Base-by-base conservation (phyloP, 2,888 invertebrate species). In the Agrochola lota region DNA sequence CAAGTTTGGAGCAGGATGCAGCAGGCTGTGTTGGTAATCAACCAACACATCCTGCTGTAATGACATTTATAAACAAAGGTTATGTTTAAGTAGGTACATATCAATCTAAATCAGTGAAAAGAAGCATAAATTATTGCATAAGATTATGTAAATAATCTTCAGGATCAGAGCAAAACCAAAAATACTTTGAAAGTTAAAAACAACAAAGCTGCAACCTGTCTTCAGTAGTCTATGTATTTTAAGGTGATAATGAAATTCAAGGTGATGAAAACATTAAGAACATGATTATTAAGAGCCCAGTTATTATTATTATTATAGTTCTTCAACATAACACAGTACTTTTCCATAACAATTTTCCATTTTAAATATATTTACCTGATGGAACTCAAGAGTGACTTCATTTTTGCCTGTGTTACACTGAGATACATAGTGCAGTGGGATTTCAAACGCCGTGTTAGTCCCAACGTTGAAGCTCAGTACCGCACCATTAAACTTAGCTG, bases 301-400 rank as follows among this genome's bases (percentile, higher is more conserved):
- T n/a, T n/a, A n/a, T 26, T 60, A 60, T 68, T 15, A 23, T 11
- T 15, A 23, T 26, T 23, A 17, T 23, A 49, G 9, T 15, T 35
- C 11, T 20, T 20, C 55, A 23, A 8, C 2, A n/a, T 43, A 43
- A 52, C 12, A 49, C 23, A 62, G 17, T 23, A 55, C 2, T 46
- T 71, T 43, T 46, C 49, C 6, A 72, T n/a, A 5, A 35, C 46
- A 9, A 20, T 20, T 35, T 40, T 43, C 7, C 1, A 77, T 9
- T 46, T 0, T 26, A 49, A 40, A 26, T 17, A 75, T 75, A 43
- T 30, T 90, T 95, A 98, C 98, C 97, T 98, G 99, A 97, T 99
- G 99, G 93, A 99, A 99, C 93, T 99, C 99, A 77, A 99, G 96
- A 0, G 99, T 99, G 8, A 99, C 99, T 97, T 99, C 99, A 97